A percentile compares a stretch with the other conserved stretches of the same genome.
Evolutionary conservation across 2,113 vertebrate species (phyloP).

Genomic region (Eonycteris spelaea): DNA sequence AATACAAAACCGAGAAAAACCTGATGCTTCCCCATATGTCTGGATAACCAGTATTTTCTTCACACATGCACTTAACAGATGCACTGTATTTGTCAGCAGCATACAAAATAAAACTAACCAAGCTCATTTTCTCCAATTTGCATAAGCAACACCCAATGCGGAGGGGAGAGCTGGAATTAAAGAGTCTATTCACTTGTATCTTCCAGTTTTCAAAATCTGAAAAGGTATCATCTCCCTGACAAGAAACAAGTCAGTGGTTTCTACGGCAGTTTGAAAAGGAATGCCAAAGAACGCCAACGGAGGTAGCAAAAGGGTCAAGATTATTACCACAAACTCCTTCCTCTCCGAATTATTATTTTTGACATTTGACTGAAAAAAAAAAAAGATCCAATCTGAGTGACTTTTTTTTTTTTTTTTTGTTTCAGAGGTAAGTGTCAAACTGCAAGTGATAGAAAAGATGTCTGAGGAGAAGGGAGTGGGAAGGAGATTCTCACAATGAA

Average conservation of each 20-base stretch:
- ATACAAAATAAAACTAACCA: constrained; percentile 59
- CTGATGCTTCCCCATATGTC: background rate
- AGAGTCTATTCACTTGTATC: background rate
- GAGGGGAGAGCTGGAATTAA: background rate
- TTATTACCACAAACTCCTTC: background rate
- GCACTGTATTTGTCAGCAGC: constrained; percentile 19
- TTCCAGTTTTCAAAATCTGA: constrained; percentile 46
- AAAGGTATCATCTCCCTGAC: constrained; percentile 40
- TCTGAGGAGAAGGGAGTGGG: background rate
- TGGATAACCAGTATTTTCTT: constrained; percentile 21
- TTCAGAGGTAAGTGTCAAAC: background rate
- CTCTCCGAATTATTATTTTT: background rate
- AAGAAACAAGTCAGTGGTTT: background rate
- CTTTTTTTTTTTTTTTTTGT: background rate
- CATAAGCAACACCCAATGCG: background rate
- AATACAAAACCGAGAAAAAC: constrained; percentile 22
- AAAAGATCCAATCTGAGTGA: background rate
- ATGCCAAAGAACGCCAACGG: background rate
- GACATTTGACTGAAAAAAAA: background rate
- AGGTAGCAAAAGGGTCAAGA: constrained; percentile 20
- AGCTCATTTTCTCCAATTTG: background rate
- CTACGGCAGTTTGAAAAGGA: background rate
- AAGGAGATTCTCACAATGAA: background rate
- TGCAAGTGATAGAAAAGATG: background rate
- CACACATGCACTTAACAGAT: constrained; percentile 34